These are phyloP conservation scores for Zaprionus tsacasi DNA, from an alignment of 1,140 invertebrate species.

Conservation along the genomic window DNA sequence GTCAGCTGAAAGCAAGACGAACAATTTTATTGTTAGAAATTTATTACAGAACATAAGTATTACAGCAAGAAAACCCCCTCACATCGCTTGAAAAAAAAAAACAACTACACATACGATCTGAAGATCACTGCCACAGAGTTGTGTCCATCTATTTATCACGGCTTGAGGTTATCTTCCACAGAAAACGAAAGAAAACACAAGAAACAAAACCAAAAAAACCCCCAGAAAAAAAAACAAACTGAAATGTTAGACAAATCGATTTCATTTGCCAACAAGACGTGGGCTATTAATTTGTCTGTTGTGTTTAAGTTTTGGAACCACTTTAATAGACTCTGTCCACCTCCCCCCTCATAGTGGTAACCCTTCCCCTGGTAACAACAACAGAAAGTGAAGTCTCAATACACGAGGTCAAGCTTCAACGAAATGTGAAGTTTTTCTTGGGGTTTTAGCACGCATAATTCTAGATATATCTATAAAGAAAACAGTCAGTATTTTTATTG, in stretches of 20 bases:
- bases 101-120: slow-evolving; percentile 15
- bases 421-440: neutral
- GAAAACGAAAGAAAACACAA: neutral
- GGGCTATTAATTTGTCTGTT: slow-evolving; percentile 69
- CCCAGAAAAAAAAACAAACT: slow-evolving; percentile 24
- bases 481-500: no score
- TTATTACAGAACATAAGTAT: slow-evolving; percentile 4
- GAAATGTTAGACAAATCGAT: slow-evolving; percentile 71
- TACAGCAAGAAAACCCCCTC: neutral
- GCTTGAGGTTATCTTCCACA: slow-evolving; percentile 24
- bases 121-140: neutral
- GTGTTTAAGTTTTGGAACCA: slow-evolving; percentile 38
- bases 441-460: neutral
- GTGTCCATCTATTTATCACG: slow-evolving; percentile 27
- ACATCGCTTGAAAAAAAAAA: no score
- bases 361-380: neutral
- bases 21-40: slow-evolving; percentile 29
- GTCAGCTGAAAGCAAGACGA: slow-evolving; percentile 32
- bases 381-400: slow-evolving; percentile 38
- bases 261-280: slow-evolving; percentile 67
- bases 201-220: neutral
- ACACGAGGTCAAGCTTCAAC: slow-evolving; percentile 20
- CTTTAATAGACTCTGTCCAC: slow-evolving; percentile 16
- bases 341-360: neutral
- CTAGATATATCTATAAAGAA: no score